phyloP scores from a whole-genome alignment of 1,140 invertebrate species.

The Drosophila pallidifrons region DNA sequence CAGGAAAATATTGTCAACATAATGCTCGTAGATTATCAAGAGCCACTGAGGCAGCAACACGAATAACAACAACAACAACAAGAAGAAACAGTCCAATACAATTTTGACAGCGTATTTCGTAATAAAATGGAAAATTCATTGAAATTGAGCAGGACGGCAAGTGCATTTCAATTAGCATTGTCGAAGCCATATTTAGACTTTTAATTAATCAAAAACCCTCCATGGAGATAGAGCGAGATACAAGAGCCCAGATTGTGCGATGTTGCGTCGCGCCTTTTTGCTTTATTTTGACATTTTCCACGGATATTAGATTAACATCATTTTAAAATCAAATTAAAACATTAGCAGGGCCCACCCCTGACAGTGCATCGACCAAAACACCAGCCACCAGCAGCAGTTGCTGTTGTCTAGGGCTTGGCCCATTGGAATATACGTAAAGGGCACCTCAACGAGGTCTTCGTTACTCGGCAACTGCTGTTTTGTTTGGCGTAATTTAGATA shows the following conservation, averaged over 20 bases:
- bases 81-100: constrained; percentile 54
- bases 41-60: constrained; percentile 42
- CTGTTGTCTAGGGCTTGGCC: constrained; percentile 32
- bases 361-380: constrained; percentile 25
- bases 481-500: constrained; percentile 84
- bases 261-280: constrained; percentile 41
- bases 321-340: constrained; percentile 85
- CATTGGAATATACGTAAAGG: constrained; percentile 9
- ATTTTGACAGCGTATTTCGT: constrained; percentile 80
- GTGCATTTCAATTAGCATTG: constrained; percentile 78
- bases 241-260: constrained; percentile 12
- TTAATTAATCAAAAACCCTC: constrained; percentile 68
- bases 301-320: constrained; percentile 84
- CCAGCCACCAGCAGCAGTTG: constrained; percentile 11
- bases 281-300: constrained; percentile 85
- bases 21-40: constrained; percentile 70
- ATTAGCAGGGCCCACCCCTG: constrained; percentile 74
- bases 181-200: constrained; percentile 59
- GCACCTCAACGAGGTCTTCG: constrained; percentile 41
- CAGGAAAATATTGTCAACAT: constrained; percentile 82
- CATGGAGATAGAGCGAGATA: constrained; percentile 11
- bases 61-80: constrained; percentile 26
- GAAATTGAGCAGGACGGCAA: constrained; percentile 74
- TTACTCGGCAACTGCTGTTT: constrained; percentile 77
- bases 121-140: constrained; percentile 83